These are phyloP conservation scores for Fukomys damarensis DNA, from an alignment of 2,113 vertebrate species.

Conservation along the genomic window DNA sequence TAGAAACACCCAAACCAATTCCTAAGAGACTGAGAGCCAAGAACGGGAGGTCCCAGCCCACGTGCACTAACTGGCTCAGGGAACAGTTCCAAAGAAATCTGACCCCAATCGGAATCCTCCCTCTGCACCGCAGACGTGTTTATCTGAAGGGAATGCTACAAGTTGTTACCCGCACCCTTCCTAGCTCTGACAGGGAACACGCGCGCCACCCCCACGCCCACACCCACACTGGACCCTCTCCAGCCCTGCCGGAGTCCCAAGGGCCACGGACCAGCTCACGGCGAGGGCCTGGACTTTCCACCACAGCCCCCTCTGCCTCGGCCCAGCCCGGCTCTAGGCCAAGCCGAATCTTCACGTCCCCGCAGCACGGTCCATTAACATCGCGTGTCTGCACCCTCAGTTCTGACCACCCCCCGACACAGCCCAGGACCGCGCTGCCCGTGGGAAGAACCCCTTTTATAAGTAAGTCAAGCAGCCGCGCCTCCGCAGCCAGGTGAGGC, in stretches of 20 bases:
- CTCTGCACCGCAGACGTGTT: not conserved
- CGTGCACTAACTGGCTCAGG: constrained; percentile 58
- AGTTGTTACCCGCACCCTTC: constrained; percentile 36
- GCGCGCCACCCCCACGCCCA: constrained; percentile 11
- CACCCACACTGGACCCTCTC: not conserved
- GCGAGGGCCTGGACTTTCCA: not conserved
- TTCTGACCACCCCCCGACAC: not conserved
- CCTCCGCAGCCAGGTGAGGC: not conserved
- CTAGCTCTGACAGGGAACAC: not conserved
- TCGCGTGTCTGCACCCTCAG: not conserved
- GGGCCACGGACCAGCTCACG: accelerated
- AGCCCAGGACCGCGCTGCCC: not conserved
- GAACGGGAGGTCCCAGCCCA: constrained; percentile 16
- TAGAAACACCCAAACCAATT: not conserved
- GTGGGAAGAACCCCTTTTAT: not conserved
- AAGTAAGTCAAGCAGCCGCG: not conserved
- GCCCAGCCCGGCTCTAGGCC: not conserved
- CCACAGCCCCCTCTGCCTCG: not conserved
- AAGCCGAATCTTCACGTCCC: not conserved
- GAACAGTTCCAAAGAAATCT: not conserved
- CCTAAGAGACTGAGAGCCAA: not conserved
- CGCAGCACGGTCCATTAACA: not conserved
- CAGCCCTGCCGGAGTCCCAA: accelerated
- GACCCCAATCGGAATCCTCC: not conserved
- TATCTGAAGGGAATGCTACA: constrained; percentile 31